These are phyloP conservation scores for Muntiacus reevesi DNA, from an alignment of 2,113 vertebrate species.

Conservation along the genomic window DNA sequence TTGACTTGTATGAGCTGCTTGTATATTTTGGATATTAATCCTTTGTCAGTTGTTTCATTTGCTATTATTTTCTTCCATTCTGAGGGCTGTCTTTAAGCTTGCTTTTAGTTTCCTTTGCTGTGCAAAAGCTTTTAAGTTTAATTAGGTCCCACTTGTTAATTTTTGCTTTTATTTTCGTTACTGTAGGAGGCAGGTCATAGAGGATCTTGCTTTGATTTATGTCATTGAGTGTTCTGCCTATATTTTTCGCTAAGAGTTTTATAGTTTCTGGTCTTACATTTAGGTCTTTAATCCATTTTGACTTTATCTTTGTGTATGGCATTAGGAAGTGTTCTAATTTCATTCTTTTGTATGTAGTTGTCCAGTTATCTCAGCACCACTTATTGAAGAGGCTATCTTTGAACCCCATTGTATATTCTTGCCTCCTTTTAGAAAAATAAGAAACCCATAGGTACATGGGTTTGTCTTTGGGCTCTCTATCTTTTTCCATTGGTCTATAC, in stretches of 20 bases:
- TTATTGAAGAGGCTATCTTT: neutral
- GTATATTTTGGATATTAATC: neutral
- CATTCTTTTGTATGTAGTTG: neutral
- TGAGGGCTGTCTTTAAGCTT: neutral
- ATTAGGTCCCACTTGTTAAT: neutral
- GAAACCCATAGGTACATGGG: neutral
- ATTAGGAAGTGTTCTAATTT: neutral
- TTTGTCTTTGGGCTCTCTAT: neutral
- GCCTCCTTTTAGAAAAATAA: neutral
- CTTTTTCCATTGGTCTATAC: neutral
- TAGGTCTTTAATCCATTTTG: neutral
- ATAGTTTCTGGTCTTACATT: neutral
- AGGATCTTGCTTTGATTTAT: neutral
- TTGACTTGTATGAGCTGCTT: neutral
- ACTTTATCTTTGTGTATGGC: neutral
- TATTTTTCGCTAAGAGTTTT: neutral
- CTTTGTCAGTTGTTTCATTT: neutral
- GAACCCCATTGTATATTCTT: neutral
- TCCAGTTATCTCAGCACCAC: neutral
- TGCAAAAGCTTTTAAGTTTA: neutral
- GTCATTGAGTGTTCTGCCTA: neutral
- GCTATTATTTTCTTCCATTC: neutral
- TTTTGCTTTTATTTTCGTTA: neutral
- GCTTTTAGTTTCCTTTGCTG: neutral
- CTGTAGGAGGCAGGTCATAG: neutral